These are phyloP conservation scores for Portunus trituberculatus DNA, from an alignment of 1,140 invertebrate species.

Conservation along the genomic window DNA sequence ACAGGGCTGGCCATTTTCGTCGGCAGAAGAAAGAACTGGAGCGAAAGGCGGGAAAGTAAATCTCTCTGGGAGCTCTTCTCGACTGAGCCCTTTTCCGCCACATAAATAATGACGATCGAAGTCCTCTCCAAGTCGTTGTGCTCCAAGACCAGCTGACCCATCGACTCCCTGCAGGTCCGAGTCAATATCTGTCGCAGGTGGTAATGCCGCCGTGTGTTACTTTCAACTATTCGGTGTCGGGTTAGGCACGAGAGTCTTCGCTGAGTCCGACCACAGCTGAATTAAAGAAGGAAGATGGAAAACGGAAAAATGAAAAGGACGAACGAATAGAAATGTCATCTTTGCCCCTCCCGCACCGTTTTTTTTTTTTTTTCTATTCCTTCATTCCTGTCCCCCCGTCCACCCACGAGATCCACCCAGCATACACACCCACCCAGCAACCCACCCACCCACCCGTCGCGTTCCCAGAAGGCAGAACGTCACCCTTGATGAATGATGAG, in stretches of 20 bases:
- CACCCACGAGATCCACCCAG: too few relatives aligned
- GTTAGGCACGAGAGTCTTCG: background rate
- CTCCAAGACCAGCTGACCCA: slow-evolving; percentile 15
- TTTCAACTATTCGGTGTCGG: background rate
- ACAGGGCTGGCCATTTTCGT: background rate
- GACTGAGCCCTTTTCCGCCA: slow-evolving; percentile 17
- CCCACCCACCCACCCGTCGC: too few relatives aligned
- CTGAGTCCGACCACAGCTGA: background rate
- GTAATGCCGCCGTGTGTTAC: slow-evolving; percentile 1
- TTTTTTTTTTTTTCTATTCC: background rate
- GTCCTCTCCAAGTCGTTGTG: background rate
- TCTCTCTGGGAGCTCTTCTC: background rate
- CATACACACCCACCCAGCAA: too few relatives aligned
- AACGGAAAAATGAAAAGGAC: background rate
- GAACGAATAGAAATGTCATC: background rate
- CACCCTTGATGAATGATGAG: background rate
- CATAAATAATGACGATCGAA: slow-evolving; percentile 23
- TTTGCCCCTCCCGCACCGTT: too few relatives aligned
- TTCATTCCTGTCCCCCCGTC: background rate
- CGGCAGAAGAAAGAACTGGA: background rate
- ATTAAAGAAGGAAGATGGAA: background rate
- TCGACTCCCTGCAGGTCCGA: background rate
- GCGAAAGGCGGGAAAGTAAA: slow-evolving; percentile 9
- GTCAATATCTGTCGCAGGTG: slow-evolving; percentile 8
- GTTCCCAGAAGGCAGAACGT: too few relatives aligned